Percentiles rank a stretch among this genome's conserved stretches.
phyloP scores from a whole-genome alignment of 35 echinoderm and acorn worm species.

The Eucidaris tribuloides region DNA sequence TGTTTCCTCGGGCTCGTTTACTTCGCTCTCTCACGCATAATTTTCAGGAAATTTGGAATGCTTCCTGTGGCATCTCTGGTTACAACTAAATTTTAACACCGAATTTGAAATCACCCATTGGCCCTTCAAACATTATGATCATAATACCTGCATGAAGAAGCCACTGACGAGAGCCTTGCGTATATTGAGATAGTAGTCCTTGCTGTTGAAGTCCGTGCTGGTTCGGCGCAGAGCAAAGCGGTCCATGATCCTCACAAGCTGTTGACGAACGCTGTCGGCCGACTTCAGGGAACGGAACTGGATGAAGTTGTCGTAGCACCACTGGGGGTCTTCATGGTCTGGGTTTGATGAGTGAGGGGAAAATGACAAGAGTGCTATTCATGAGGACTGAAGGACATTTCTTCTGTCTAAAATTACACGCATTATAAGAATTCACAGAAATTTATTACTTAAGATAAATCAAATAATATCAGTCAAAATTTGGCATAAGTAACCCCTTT shows the following conservation, averaged over 20 bases:
- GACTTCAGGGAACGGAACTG: conserved; percentile 97
- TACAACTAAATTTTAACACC: no score
- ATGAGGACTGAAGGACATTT: no score
- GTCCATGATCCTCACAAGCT: conserved; percentile 96
- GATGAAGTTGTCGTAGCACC: conserved; percentile 99
- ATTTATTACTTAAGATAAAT: no score
- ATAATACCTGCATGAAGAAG: conserved; percentile 98
- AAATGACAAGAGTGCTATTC: neutral
- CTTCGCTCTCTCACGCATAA: no score
- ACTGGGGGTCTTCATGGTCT: conserved; percentile 90
- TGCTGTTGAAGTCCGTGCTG: conserved; percentile 99
- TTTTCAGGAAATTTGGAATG: no score
- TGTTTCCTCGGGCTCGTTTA: no score
- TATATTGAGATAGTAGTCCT: conserved; percentile 98
- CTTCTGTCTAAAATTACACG: no score
- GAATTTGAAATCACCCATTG: no score
- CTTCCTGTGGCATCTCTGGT: no score
- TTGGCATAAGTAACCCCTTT: no score
- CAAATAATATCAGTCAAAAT: no score
- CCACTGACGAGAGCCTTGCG: conserved; percentile 92
- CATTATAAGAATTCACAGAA: no score
- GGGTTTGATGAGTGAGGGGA: neutral
- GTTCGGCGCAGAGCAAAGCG: conserved; percentile 85
- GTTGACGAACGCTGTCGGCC: conserved; percentile 93
- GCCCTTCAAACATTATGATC: neutral